phyloP scores from a whole-genome alignment of 1,140 invertebrate species.

The Penaeus chinensis region DNA sequence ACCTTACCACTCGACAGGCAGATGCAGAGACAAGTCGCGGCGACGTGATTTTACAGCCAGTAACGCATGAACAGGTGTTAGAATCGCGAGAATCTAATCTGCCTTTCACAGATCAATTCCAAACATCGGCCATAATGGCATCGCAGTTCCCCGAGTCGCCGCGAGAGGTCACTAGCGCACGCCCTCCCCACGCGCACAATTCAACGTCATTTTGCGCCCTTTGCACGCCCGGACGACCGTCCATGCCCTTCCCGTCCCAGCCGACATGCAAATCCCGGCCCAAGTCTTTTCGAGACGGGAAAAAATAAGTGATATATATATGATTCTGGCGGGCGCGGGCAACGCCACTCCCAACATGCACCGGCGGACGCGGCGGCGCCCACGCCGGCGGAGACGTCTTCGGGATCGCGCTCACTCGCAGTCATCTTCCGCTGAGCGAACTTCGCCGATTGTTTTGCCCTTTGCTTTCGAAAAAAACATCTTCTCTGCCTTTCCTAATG shows the following conservation, averaged over 20 bases:
- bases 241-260: background rate
- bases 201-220: conserved; percentile 13
- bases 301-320: conserved; percentile 23
- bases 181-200: background rate
- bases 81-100: conserved; percentile 54
- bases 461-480: background rate
- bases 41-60: conserved; percentile 27
- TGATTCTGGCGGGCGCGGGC: conserved; percentile 40
- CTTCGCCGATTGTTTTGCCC: background rate
- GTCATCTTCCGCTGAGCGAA: background rate
- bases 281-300: background rate
- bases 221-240: background rate
- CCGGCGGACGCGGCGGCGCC: conserved; percentile 45
- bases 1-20: conserved; percentile 48
- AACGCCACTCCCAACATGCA: conserved; percentile 53
- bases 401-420: background rate
- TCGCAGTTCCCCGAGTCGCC: conserved; percentile 49
- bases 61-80: conserved; percentile 50
- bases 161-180: conserved; percentile 37
- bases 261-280: too few species aligned
- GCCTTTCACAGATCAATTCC: conserved; percentile 61
- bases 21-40: conserved; percentile 3
- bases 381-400: conserved; percentile 47
- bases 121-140: conserved; percentile 61
- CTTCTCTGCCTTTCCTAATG: background rate